Base-by-base conservation (phyloP, 2,113 vertebrate species). In the Megaceryle torquata region DNA sequence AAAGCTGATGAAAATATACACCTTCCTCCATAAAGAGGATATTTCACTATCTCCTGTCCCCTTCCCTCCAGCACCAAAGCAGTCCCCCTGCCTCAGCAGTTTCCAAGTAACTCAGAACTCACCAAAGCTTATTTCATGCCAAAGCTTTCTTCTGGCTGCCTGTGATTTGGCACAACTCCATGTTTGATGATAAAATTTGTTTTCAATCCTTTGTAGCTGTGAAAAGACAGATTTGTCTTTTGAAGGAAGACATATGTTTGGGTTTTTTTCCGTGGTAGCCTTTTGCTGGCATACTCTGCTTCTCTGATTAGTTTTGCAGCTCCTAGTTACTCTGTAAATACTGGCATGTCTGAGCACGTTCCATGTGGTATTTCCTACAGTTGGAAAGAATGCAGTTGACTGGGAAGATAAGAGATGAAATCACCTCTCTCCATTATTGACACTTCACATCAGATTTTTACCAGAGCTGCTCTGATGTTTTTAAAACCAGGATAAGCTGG, bases 311-410 rank as follows among this genome's bases (percentile, higher is more conserved):
- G 86, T 95, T 90, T 84, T 95, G 92, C 86, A 86, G 65, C 91
- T 96, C 91, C 82, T 82, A 75, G 95, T 89, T 74, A 93, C 95
- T 94, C 79, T 77, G 60, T 92, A 96, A 97, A 97, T 5, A 95
- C 93, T 87, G 89, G 87, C 95, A 44, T 68, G 96, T 63, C 96
- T 88, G 84, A 95, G 82, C 97, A 64, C 22, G 95, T 93, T 77
- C 82, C 57, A 6, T 50, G 91, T 93, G 96, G 71, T 29, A 88
- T 94, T 95, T 96, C 75, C 91, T 90, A 88, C 94, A 7, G 92
- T 89, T 96, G 93, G 90, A 82, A 92, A 44, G 91, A 94, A 91
- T 70, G 91, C 90, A 60, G 1, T 10, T 59, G 81, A 82, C 77
- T 59, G 82, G 78, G 69, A 63, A 77, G 37, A 60, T 33, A 57